Conservation (phyloP, 2,888 invertebrate species). For the Mimachlamys varia region DNA sequence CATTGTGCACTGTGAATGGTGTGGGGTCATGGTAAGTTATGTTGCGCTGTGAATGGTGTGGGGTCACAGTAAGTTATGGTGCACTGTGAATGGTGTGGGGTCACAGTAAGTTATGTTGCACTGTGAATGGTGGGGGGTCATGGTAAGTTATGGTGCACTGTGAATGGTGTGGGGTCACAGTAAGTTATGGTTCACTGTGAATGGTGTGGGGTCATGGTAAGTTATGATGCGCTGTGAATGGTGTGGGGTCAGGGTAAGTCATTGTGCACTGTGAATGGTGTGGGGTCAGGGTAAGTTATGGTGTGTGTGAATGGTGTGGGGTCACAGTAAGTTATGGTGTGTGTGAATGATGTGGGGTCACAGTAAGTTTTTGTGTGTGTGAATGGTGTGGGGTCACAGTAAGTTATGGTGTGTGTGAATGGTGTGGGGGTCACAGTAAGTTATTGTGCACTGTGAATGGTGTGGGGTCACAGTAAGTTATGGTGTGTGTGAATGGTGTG, state of each 20-base stretch:
- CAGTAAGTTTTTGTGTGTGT: no score
- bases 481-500: no score
- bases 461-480: slow-evolving; percentile 62
- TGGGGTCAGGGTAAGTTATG: slow-evolving; percentile 83
- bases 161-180: neutral
- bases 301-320: slow-evolving; percentile 86
- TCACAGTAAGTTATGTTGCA: slow-evolving; percentile 83
- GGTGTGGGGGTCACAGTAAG: neutral
- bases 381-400: slow-evolving; percentile 85
- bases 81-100: slow-evolving; percentile 82
- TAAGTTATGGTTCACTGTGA: no score
- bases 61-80: neutral
- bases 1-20: no score
- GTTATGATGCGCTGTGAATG: slow-evolving; percentile 54
- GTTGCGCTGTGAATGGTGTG: neutral
- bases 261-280: no score
- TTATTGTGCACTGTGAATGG: no score
- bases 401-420: slow-evolving; percentile 60
- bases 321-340: slow-evolving; percentile 81
- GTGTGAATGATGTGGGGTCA: neutral
- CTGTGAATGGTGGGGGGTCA: slow-evolving; percentile 85
- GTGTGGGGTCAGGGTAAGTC: neutral
- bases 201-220: no score
- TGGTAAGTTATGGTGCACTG: slow-evolving; percentile 80
- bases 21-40: slow-evolving; percentile 83